Conservation (phyloP, 2,888 invertebrate genomes). For the Malthinus seriepunctatus region DNA sequence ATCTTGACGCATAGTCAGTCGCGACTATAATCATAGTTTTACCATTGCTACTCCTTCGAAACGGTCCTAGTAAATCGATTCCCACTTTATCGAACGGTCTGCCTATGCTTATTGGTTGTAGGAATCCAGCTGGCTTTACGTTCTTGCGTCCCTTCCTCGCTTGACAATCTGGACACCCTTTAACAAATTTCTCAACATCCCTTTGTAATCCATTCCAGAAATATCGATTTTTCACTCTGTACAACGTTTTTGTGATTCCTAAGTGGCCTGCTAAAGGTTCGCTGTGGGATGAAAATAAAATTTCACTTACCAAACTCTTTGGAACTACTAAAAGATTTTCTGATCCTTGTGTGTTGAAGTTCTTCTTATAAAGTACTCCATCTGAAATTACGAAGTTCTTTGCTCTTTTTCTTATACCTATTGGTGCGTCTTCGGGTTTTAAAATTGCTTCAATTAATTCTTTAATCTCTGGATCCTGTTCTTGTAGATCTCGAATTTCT, state of each 20-base stretch:
- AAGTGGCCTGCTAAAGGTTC: too few species aligned
- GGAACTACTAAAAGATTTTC: slow-evolving; percentile 16
- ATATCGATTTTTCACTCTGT: too few species aligned
- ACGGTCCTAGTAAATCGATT: slow-evolving; percentile 13
- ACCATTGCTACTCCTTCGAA: background rate
- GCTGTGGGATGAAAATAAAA: too few species aligned
- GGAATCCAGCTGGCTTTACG: slow-evolving; percentile 12
- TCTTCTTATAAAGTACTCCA: slow-evolving; percentile 2
- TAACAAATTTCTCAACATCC: too few species aligned
- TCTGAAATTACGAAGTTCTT: background rate
- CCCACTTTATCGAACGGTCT: slow-evolving; percentile 14
- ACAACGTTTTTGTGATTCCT: too few species aligned
- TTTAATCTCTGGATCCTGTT: slow-evolving; percentile 7
- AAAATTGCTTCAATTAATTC: slow-evolving; percentile 2
- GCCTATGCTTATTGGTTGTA: slow-evolving; percentile 13
- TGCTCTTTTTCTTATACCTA: background rate
- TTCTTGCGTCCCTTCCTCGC: slow-evolving; percentile 16
- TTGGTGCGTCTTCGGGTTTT: background rate
- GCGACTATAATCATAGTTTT: background rate
- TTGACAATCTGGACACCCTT: slow-evolving; percentile 27
- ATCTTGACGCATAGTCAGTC: background rate
- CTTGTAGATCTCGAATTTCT: slow-evolving; percentile 9
- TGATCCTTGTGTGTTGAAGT: slow-evolving; percentile 9
- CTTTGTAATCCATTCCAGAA: too few species aligned
- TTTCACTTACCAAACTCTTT: slow-evolving; percentile 26